Conservation (phyloP, 2,888 invertebrate species). For the Beris morrisii region DNA sequence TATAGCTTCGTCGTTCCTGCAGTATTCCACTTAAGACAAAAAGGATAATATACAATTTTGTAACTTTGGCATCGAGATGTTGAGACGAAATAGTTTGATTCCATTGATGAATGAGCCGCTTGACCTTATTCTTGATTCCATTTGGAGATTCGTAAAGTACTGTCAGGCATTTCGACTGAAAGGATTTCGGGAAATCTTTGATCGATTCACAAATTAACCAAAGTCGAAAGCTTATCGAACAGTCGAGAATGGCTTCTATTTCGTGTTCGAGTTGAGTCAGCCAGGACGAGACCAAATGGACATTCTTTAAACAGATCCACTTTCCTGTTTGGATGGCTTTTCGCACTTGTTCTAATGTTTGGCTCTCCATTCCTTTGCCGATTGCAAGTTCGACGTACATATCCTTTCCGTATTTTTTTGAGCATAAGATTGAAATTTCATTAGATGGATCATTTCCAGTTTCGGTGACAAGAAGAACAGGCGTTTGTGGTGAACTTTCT, state of each 20-base stretch:
- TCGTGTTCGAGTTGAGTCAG: conserved; percentile 69
- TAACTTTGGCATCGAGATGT: conserved; percentile 54
- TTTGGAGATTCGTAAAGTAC: conserved; percentile 82
- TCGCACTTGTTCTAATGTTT: conserved; percentile 63
- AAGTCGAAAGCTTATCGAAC: conserved; percentile 66
- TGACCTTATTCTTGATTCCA: conserved; percentile 80
- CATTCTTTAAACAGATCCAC: conserved; percentile 81
- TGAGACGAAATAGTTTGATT: conserved; percentile 46
- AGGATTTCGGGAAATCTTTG: conserved; percentile 70
- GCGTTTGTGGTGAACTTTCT: conserved; percentile 59
- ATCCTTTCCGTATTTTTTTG: conserved; percentile 55
- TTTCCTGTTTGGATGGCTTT: conserved; percentile 65
- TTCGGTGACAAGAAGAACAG: conserved; percentile 81
- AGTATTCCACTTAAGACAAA: conserved; percentile 88
- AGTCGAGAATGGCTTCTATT: conserved; percentile 57
- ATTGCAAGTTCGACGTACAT: conserved; percentile 72
- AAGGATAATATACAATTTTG: conserved; percentile 72
- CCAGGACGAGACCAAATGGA: conserved; percentile 76
- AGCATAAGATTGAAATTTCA: conserved; percentile 72
- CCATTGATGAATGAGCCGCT: conserved; percentile 75
- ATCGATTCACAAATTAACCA: conserved; percentile 89
- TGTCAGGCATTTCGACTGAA: conserved; percentile 78
- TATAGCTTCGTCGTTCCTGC: conserved; percentile 87
- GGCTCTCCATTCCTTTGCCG: conserved; percentile 76
- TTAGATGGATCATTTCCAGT: conserved; percentile 90